Conservation (phyloP, 2,888 invertebrate genomes). For the Podotricha telesiphe region DNA sequence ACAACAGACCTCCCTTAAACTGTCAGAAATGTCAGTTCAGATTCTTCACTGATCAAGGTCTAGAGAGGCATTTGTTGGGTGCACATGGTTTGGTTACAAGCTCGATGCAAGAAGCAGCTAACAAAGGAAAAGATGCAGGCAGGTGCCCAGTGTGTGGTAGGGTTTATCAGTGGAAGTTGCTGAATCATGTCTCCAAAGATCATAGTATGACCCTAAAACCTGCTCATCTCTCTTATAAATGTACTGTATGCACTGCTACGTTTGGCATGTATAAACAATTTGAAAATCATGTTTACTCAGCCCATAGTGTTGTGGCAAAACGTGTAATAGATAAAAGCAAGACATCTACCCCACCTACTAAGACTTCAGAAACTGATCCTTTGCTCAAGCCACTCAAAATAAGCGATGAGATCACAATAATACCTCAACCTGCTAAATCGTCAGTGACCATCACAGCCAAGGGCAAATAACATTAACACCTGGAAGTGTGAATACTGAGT, state of each 20-base stretch:
- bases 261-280: slow-evolving; percentile 98
- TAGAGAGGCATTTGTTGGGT: slow-evolving; percentile 96
- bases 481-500: slow-evolving; percentile 54
- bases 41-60: slow-evolving; percentile 98
- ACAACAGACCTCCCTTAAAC: slow-evolving; percentile 96
- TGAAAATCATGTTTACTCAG: slow-evolving; percentile 97
- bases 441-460: slow-evolving; percentile 75
- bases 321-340: slow-evolving; percentile 92
- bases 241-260: slow-evolving; percentile 97
- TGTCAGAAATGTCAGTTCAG: slow-evolving; percentile 98
- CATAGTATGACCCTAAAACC: slow-evolving; percentile 97
- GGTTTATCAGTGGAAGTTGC: slow-evolving; percentile 91
- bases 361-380: slow-evolving; percentile 80
- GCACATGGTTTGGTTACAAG: slow-evolving; percentile 97
- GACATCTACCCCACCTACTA: slow-evolving; percentile 60
- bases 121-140: slow-evolving; percentile 97
- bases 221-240: slow-evolving; percentile 96
- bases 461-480: slow-evolving; percentile 71
- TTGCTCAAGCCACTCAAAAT: slow-evolving; percentile 93
- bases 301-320: slow-evolving; percentile 95
- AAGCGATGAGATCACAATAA: slow-evolving; percentile 96
- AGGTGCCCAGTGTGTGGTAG: slow-evolving; percentile 97
- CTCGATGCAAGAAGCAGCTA: slow-evolving; percentile 97
- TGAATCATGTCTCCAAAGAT: slow-evolving; percentile 96
- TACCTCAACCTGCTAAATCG: slow-evolving; percentile 91